These are phyloP conservation scores for Leptura quadrifasciata DNA, from an alignment of 2,888 invertebrate species.

Conservation along the genomic window DNA sequence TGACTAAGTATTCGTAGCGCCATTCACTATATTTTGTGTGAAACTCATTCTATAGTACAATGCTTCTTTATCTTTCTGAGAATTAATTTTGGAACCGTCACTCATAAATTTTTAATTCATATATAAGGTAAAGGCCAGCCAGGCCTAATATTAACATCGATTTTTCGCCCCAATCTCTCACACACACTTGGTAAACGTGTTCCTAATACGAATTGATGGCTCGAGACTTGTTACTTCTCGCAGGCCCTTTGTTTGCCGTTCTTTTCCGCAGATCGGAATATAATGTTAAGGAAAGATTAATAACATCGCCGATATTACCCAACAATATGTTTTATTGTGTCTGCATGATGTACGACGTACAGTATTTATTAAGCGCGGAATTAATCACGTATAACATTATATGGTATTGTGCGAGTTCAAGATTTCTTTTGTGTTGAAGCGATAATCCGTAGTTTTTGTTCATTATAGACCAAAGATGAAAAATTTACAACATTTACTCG, in stretches of 20 bases:
- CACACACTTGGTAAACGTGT: constrained; percentile 57
- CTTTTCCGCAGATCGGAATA: constrained; percentile 44
- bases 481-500: no score
- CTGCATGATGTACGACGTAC: constrained; percentile 40
- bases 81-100: constrained; percentile 17
- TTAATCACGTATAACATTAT: constrained; percentile 1
- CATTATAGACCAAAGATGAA: no score
- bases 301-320: constrained; percentile 47
- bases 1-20: no score
- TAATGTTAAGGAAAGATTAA: constrained; percentile 52
- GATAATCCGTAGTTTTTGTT: constrained; percentile 2
- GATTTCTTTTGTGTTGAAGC: not conserved
- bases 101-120: constrained; percentile 32
- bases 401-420: constrained; percentile 2
- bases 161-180: constrained; percentile 54
- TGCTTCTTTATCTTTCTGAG: not conserved
- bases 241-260: constrained; percentile 50
- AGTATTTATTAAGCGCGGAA: constrained; percentile 26
- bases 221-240: constrained; percentile 54
- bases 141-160: constrained; percentile 54
- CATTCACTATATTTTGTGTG: no score
- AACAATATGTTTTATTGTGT: constrained; percentile 52
- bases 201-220: constrained; percentile 61
- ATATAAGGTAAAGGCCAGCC: constrained; percentile 49
- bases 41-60: not conserved